Conservation (phyloP, 2,888 invertebrate genomes). For the Meiosimyza platycephala region DNA sequence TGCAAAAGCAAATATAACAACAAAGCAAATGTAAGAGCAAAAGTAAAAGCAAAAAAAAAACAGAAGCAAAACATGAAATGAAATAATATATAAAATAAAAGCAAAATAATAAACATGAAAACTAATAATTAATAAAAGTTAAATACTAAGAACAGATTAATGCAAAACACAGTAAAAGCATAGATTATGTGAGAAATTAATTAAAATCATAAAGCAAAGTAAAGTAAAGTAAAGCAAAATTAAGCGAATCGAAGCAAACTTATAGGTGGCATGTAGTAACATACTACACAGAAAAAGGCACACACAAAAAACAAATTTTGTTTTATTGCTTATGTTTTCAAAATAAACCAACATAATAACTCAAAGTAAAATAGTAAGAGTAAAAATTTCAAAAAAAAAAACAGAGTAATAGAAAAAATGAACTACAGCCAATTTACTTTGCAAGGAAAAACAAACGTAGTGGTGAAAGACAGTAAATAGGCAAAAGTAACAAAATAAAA, state of each 20-base stretch:
- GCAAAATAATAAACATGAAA: constrained; percentile 44
- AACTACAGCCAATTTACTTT: constrained; percentile 35
- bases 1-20: not conserved
- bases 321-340: constrained; percentile 29
- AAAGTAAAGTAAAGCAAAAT: constrained; percentile 39
- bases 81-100: constrained; percentile 28
- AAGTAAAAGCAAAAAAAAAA: constrained; percentile 23
- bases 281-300: constrained; percentile 32
- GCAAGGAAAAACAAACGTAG: constrained; percentile 24
- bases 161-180: constrained; percentile 36
- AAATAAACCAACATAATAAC: constrained; percentile 28
- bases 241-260: constrained; percentile 22
- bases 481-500: constrained; percentile 20
- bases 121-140: constrained; percentile 41
- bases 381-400: constrained; percentile 28
- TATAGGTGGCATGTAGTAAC: not conserved
- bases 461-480: constrained; percentile 23
- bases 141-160: constrained; percentile 47
- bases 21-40: constrained; percentile 9
- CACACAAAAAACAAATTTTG: constrained; percentile 24
- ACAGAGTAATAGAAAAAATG: constrained; percentile 14
- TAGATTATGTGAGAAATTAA: constrained; percentile 39
- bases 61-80: constrained; percentile 20
- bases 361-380: constrained; percentile 33
- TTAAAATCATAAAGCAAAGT: constrained; percentile 56